These are phyloP conservation scores for Uloborus diversus DNA, from an alignment of 1,140 invertebrate species.

Conservation along the genomic window DNA sequence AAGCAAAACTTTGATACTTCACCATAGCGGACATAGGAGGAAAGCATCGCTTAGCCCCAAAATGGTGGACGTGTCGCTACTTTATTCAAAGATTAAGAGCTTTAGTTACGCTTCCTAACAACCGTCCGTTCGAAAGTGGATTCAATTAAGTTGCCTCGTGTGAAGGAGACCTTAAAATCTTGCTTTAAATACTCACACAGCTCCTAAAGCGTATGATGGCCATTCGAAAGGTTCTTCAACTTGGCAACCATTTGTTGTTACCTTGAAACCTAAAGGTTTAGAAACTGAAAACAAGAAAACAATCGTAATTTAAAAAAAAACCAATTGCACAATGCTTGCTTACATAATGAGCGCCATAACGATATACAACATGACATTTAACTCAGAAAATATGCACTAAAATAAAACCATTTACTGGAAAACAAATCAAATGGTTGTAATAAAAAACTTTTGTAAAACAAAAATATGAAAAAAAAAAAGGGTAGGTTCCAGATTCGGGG, in stretches of 20 bases:
- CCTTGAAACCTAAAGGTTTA: slow-evolving; percentile 18
- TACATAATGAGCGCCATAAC: background rate
- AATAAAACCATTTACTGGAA: background rate
- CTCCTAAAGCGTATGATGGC: slow-evolving; percentile 10
- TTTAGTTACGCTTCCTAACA: no score
- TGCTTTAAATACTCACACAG: slow-evolving; percentile 4
- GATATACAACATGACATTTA: background rate
- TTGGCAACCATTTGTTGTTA: slow-evolving; percentile 12
- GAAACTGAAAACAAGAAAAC: slow-evolving; percentile 21
- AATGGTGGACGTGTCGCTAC: no score
- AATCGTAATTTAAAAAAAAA: background rate
- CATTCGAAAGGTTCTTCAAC: slow-evolving; percentile 8
- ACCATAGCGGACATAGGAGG: no score
- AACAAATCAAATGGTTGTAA: background rate
- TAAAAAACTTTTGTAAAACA: no score
- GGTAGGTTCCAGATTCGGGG: no score
- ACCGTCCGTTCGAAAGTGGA: no score
- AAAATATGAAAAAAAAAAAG: no score
- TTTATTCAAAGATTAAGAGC: no score
- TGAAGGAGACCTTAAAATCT: background rate
- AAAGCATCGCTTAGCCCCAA: no score
- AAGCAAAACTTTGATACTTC: no score
- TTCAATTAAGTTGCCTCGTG: no score
- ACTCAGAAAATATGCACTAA: background rate
- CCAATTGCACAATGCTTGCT: background rate